These are phyloP conservation scores for Alaudala cheleensis DNA, from an alignment of 2,113 vertebrate genomes.

Conservation along the genomic window DNA sequence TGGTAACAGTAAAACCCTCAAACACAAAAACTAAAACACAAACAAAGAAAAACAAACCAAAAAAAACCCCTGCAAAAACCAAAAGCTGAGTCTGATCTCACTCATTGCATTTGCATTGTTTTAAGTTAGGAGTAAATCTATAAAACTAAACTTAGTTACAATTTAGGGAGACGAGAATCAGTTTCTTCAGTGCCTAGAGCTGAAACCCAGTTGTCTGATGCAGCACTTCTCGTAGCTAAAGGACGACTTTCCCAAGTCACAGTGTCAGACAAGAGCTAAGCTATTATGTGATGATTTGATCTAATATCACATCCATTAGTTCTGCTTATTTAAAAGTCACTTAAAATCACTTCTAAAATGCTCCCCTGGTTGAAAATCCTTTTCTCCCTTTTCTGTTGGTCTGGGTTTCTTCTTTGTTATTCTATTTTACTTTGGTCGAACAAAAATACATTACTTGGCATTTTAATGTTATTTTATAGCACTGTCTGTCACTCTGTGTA, in stretches of 20 bases:
- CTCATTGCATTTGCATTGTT: not conserved
- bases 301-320: not conserved
- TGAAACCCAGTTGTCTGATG: not conserved
- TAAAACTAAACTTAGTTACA: not conserved
- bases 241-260: not conserved
- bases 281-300: not conserved
- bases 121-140: not conserved
- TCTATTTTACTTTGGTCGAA: not conserved
- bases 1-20: not conserved
- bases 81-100: not conserved
- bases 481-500: not conserved
- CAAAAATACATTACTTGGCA: not conserved
- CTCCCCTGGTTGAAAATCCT: not conserved
- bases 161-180: not conserved
- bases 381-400: not conserved
- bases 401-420: not conserved
- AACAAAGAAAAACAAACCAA: not conserved
- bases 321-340: conserved; percentile 12
- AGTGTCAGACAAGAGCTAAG: not conserved
- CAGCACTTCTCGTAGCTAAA: not conserved
- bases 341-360: conserved; percentile 4
- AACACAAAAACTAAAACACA: not conserved
- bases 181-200: not conserved
- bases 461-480: not conserved
- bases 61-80: too few species aligned